Evolutionary conservation across 2,113 vertebrate genomes (phyloP).

Genomic region (Chloropsis hardwickii): DNA sequence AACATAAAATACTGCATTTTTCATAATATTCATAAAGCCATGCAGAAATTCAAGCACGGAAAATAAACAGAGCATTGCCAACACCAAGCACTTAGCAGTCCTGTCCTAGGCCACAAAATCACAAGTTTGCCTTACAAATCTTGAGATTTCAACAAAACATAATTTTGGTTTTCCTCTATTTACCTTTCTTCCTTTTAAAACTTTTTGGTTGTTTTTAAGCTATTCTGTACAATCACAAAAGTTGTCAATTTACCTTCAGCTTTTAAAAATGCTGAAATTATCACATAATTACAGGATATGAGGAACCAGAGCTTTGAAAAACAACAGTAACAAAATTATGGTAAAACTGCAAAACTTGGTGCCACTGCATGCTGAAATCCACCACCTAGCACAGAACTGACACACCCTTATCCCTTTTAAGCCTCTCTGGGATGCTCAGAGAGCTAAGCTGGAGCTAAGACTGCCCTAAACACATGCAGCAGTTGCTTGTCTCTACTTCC

Average conservation of each 20-base stretch:
- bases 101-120: conserved; percentile 52
- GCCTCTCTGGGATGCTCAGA: background rate
- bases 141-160: background rate
- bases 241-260: conserved; percentile 17
- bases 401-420: background rate
- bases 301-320: conserved; percentile 16
- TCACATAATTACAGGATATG: background rate
- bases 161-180: conserved; percentile 34
- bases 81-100: conserved; percentile 7
- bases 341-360: background rate
- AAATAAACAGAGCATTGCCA: conserved; percentile 52
- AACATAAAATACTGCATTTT: conserved; percentile 42
- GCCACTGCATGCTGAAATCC: background rate
- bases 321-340: background rate
- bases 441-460: background rate
- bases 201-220: background rate
- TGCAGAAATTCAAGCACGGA: conserved; percentile 31
- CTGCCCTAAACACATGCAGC: background rate
- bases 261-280: background rate
- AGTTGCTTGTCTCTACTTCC: background rate
- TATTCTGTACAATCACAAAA: background rate
- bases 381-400: background rate
- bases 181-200: conserved; percentile 2
- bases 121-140: conserved; percentile 9
- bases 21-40: background rate